Evolutionary conservation across 2,888 invertebrate species (phyloP), one percentile per base, ranked within the genome.

Genomic region (Harpalus rufipes): DNA sequence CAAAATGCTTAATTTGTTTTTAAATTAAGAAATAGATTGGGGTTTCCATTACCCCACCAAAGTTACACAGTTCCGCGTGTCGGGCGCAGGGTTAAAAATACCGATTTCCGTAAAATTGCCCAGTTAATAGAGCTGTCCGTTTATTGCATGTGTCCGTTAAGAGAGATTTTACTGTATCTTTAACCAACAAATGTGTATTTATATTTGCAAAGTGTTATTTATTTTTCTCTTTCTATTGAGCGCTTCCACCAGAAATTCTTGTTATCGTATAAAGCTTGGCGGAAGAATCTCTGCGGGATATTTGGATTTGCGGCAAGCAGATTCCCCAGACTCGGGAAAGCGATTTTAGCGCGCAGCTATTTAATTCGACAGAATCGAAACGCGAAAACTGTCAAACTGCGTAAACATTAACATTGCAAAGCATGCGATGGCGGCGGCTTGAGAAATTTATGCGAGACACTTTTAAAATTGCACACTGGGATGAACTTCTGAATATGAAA

Each of bases 401-500:
- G 74, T 74, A 83, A 83, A 74, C 83, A 83, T 83, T 83, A 83
- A 59, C 76, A 74, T 76, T 83, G 83, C 74, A 83, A 83, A 83
- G 74, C 51, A 44, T 59, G 59, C 63, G 44, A 44, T 44, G 32
- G 61, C 25, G 56, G n/a, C 65, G n/a, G 14, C 32, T 5, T 81
- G 39, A n/a, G 25, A 83, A 83, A 83, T 83, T 83, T 83, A 83
- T 83, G 83, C 72, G 74, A 83, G 61, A 44, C 83, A 61, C 83
- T 83, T 74, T 82, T 72, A 83, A 83, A 83, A 83, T 76, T 83
- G 82, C 32, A 72, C 39, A 14, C 14, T 65, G 18, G 51, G 21
- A 5, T 39, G 8, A 63, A 18, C 25, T 81, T 32, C 44, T 32
- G 56, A 80, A 80, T 80, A 80, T 80, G 59, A 59, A 32, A 32